phyloP scores from a whole-genome alignment of 2,888 invertebrate genomes.

The Lasioglossum marginatum region DNA sequence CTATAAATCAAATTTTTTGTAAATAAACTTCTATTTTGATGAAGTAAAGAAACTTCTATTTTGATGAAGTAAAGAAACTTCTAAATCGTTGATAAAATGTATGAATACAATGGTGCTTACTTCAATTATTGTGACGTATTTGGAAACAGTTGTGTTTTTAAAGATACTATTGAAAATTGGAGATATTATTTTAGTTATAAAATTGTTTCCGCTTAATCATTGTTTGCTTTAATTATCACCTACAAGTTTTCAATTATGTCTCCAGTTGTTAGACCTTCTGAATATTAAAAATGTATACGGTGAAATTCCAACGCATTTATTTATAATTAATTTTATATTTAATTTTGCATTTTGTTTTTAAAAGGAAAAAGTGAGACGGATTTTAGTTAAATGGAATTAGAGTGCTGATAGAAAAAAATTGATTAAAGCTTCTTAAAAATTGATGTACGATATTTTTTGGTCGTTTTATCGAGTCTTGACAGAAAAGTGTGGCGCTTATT shows the following conservation, averaged over 20 bases:
- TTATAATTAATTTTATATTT: not conserved
- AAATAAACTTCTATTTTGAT: too few relatives aligned
- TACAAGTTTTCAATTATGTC: not conserved
- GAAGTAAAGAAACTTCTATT: too few relatives aligned
- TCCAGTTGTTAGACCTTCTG: not conserved
- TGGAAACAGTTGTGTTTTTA: not conserved
- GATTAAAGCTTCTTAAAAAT: too few relatives aligned
- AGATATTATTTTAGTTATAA: not conserved
- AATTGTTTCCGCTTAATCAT: not conserved
- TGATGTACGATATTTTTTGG: too few relatives aligned
- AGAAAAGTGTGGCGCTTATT: too few relatives aligned
- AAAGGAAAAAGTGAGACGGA: not conserved
- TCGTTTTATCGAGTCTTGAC: too few relatives aligned
- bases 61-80: too few relatives aligned
- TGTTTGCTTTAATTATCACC: not conserved
- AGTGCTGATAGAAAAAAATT: not conserved
- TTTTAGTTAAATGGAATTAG: not conserved
- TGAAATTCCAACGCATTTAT: not conserved
- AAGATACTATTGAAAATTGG: too few relatives aligned
- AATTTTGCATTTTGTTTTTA: not conserved
- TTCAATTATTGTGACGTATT: not conserved
- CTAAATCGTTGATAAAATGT: too few relatives aligned
- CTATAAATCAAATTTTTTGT: too few relatives aligned
- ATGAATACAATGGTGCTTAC: too few relatives aligned
- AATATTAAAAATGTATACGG: not conserved